These are phyloP conservation scores for Xestia rhomboidea DNA, from an alignment of 2,888 invertebrate genomes.

Conservation along the genomic window DNA sequence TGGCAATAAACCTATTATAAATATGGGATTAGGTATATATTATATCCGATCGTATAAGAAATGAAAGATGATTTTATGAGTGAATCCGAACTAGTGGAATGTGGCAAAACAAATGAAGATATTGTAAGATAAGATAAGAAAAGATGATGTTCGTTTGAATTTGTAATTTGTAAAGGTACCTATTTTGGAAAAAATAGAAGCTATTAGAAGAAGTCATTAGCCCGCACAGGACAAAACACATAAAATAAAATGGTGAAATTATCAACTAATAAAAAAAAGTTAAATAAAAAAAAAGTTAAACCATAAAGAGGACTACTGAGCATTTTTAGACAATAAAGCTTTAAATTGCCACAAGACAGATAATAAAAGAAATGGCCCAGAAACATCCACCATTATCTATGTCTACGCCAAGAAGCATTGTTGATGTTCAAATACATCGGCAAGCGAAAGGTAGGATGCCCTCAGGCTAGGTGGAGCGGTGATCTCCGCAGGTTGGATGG, in stretches of 20 bases:
- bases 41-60: not conserved
- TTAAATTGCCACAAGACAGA: not conserved
- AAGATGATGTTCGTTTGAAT: not conserved
- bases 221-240: too few species aligned
- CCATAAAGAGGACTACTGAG: not conserved
- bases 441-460: not conserved
- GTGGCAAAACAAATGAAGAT: not conserved
- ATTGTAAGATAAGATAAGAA: not conserved
- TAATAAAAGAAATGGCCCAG: not conserved
- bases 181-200: too few species aligned
- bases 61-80: not conserved
- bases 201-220: too few species aligned
- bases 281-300: too few species aligned
- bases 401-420: not conserved
- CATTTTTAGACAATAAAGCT: not conserved
- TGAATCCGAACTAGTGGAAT: not conserved
- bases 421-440: not conserved
- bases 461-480: not conserved
- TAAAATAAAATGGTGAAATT: too few species aligned
- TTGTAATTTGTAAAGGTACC: too few species aligned
- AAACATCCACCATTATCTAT: not conserved
- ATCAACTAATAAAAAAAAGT: too few species aligned
- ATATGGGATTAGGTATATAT: not conserved
- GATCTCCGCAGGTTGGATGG: not conserved
- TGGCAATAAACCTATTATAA: not conserved